These are phyloP conservation scores for Centruroides sculpturatus DNA, from an alignment of 1,140 invertebrate species.

Conservation along the genomic window DNA sequence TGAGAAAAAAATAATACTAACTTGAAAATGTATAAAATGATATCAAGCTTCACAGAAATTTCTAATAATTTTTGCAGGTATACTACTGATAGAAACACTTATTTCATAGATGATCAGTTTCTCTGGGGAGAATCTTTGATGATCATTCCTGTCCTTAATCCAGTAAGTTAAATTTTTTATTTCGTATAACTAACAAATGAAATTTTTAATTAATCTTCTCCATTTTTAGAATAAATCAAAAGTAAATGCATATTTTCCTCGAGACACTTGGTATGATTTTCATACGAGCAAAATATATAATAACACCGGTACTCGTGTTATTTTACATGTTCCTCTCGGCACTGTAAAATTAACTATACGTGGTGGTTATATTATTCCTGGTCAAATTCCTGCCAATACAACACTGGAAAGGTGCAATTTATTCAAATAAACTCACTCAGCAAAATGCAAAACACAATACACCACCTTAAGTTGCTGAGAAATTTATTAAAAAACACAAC, in stretches of 20 bases:
- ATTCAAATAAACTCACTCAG: no score
- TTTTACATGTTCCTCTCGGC: slow-evolving; percentile 14
- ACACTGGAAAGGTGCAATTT: slow-evolving; percentile 17
- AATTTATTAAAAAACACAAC: no score
- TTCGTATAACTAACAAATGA: background rate
- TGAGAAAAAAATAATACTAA: no score
- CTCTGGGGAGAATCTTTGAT: slow-evolving; percentile 31
- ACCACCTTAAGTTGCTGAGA: no score
- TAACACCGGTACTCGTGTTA: background rate
- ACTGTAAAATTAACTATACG: slow-evolving; percentile 28
- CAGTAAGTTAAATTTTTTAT: background rate
- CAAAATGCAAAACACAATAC: no score
- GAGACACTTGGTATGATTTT: slow-evolving; percentile 14
- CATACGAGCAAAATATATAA: slow-evolving; percentile 2
- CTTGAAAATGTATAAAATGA: slow-evolving; percentile 9
- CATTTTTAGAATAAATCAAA: background rate
- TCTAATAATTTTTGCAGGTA: slow-evolving; percentile 26
- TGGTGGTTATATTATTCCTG: slow-evolving; percentile 28
- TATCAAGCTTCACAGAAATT: slow-evolving; percentile 20
- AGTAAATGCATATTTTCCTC: slow-evolving; percentile 7
- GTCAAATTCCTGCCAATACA: slow-evolving; percentile 26
- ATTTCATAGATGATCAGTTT: slow-evolving; percentile 52
- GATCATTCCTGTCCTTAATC: slow-evolving; percentile 27
- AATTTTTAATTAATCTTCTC: background rate
- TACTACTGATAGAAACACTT: slow-evolving; percentile 46